Base-by-base conservation (phyloP, 2,113 vertebrate species). In the Chaetura pelagica region DNA sequence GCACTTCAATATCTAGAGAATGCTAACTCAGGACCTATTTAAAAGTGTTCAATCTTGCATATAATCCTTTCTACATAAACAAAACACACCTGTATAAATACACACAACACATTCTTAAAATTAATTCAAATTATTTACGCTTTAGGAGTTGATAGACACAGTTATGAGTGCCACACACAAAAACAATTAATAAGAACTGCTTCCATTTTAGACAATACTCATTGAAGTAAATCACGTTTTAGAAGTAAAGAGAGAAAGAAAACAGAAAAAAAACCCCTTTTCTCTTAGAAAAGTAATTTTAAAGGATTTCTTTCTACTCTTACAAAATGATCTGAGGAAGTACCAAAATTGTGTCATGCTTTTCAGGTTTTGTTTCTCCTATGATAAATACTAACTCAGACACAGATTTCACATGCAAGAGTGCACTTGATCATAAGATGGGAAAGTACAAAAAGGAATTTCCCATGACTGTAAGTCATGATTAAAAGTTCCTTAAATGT, bases 351-450 rank as follows among this genome's bases (percentile, higher is more conserved):
- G 12, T 40, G 52, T 26, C 64, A 73, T 6, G 49, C 83, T 92
- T 96, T 95, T 90, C 82, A 94, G 93, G 91, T 94, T 96, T 93
- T 84, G 82, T 71, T 81, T 61, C 59, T 81, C 64, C 57, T 75
- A 38, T 80, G 42, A 62, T 62, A 79, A 93, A 66, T 1, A 67
- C 67, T 69, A 63, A 91, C 55, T 88, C 78, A 93, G 51, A 66
- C 19, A 57, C 27, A 48, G 22, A 80, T 9, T 87, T 91, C 49
- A 54, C 75, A 77, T 11, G 54, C 44, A 89, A 80, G 32, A 57
- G 14, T 51, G 51, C 46, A 58, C 55, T 88, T 55, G 55, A 42
- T 78, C 73, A 7, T 66, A 88, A 91, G 57, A 94, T 29, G 19
- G 85, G 90, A 90, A 96, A 93, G 44, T 59, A 90, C 85, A 90